Evolutionary conservation across 2,113 vertebrate species (phyloP), one percentile per base, ranked within the genome.

Genomic region (Acanthochromis polyacanthus): DNA sequence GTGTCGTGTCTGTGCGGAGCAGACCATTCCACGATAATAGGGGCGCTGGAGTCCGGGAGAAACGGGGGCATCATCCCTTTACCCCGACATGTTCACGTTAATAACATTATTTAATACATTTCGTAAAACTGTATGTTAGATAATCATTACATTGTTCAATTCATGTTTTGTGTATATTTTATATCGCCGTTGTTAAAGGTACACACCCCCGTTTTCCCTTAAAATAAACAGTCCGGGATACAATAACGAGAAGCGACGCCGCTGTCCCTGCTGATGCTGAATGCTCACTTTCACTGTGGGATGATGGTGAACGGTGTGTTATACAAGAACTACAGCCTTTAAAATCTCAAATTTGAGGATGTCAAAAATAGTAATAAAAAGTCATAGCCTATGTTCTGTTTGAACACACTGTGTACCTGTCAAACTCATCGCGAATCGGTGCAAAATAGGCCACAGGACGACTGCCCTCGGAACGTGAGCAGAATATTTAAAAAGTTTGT

Each of bases 1-100:
- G 88, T 86, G 94, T 93, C 91, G 92, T 88, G 87, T 92, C 94
- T 88, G 91, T 73, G 93, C 82, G 92, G 95, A 86, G 58, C 76
- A 67, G 51, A 93, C 95, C 93, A 95, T 84, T 93, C 30, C 66
- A 14, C 19, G 16, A 5, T 22, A 2, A 46, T 23, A 87, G 89
- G 89, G 92, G 94, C 58, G 90, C 3, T 0, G 0, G 5, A 2
- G 17, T 17, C 51, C 0, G 0, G 30, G 4, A 15, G 63, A 73
- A 89, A 86, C 28, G 48, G 17, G 75, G 56, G 40, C 66, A 68
- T 32, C 25, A 14, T 19, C n/a, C 0, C 22, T 71, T 57, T 53
- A 50, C 1, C 0, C 0, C 0, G 0, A 48, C 0, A 20, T 1
- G 0, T 6, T 40, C 5, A 12, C 3, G 2, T 51, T 25, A 7